Evolutionary conservation across 2,113 vertebrate species (phyloP).

Genomic region (Percopsis transmontana): DNA sequence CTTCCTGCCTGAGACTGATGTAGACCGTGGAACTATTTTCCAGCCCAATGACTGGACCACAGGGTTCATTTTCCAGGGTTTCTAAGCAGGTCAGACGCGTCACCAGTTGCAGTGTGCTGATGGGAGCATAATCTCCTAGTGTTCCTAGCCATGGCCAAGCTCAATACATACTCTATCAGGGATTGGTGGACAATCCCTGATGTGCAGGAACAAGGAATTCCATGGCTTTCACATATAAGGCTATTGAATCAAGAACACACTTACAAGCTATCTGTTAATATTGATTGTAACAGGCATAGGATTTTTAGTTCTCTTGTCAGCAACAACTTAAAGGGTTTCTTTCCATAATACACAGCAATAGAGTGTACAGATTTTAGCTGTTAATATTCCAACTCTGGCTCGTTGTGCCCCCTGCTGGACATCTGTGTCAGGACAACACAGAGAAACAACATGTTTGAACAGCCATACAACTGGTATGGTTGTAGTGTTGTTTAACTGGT

Average conservation of each 20-base stretch:
- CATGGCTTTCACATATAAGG: conserved; percentile 1
- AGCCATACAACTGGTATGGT: no score
- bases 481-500: no score
- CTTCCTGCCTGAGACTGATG: conserved; percentile 43
- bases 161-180: conserved; percentile 30
- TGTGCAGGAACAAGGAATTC: conserved; percentile 2
- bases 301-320: conserved; percentile 20
- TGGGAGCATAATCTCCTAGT: conserved; percentile 15
- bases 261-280: conserved; percentile 24
- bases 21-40: conserved; percentile 59
- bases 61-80: conserved; percentile 40
- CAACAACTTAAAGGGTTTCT: conserved; percentile 3
- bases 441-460: background rate
- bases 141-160: conserved; percentile 25
- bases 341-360: background rate
- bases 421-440: conserved; percentile 33
- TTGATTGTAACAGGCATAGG: background rate
- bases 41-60: conserved; percentile 49
- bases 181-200: conserved; percentile 38
- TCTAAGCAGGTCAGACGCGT: conserved; percentile 44
- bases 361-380: conserved; percentile 14
- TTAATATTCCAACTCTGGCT: conserved; percentile 23
- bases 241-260: conserved; percentile 17
- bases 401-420: conserved; percentile 68
- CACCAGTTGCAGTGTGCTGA: conserved; percentile 15